A percentile compares a stretch with the other conserved stretches of the same genome.
phyloP scores from a whole-genome alignment of 2,888 invertebrate genomes.

The Aphodius granarius region DNA sequence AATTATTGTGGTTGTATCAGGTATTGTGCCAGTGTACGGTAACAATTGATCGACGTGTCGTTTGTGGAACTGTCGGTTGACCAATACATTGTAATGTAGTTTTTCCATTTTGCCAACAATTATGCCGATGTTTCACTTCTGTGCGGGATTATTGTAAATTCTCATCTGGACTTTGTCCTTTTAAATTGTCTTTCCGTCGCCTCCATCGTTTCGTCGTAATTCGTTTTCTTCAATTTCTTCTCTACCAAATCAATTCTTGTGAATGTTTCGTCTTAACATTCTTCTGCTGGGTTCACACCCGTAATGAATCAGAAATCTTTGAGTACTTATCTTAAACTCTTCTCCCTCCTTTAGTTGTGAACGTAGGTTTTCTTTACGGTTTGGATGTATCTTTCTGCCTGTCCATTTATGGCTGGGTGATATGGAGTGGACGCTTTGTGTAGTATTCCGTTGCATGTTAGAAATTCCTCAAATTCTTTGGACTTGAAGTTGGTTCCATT shows the following conservation, averaged over 20 bases:
- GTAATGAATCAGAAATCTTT: slow-evolving; percentile 27
- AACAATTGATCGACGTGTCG: no score
- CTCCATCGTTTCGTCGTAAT: not conserved
- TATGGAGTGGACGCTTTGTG: slow-evolving; percentile 32
- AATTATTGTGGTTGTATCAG: no score
- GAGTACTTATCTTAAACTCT: slow-evolving; percentile 21
- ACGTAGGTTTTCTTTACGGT: slow-evolving; percentile 27
- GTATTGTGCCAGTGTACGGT: no score
- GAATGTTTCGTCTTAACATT: not conserved
- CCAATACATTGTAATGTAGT: no score
- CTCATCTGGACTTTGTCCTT: not conserved
- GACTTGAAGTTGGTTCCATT: slow-evolving; percentile 35
- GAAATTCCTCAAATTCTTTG: slow-evolving; percentile 31
- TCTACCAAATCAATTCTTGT: not conserved
- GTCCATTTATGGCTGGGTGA: slow-evolving; percentile 35
- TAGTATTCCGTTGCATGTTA: slow-evolving; percentile 28
- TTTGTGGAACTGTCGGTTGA: no score
- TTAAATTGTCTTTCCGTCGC: not conserved
- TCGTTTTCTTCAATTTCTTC: not conserved
- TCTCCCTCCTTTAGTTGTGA: slow-evolving; percentile 11
- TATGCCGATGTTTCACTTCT: no score
- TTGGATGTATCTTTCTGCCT: slow-evolving; percentile 33
- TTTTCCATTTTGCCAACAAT: no score
- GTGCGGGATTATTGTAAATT: slow-evolving; percentile 5
- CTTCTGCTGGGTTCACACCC: slow-evolving; percentile 24